A percentile compares a stretch with the other conserved stretches of the same genome.
Conservation (phyloP, 2,797 vertebrate genomes). For the Dendrocincla tyrannina region DNA sequence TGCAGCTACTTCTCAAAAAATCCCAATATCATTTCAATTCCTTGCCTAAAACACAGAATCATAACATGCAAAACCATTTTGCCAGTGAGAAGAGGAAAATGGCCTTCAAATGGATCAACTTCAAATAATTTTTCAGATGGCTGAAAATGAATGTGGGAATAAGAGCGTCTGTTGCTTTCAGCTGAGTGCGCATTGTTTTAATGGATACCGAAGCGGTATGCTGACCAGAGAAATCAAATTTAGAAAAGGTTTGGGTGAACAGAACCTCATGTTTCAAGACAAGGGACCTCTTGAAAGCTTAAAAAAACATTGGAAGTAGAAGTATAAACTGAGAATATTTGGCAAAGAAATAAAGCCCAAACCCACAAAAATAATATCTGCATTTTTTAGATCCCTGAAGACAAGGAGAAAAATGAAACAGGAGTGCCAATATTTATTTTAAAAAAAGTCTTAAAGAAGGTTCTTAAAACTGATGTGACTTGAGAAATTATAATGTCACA, state of each 20-base stretch:
- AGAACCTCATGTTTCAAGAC: conserved; percentile 52
- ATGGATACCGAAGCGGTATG: neutral
- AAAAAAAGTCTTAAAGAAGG: neutral
- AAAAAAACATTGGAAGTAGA: conserved; percentile 49
- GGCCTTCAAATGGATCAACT: neutral
- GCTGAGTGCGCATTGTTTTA: conserved; percentile 29
- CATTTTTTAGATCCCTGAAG: conserved; percentile 63
- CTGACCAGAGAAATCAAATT: conserved; percentile 43
- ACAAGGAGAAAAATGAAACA: conserved; percentile 47
- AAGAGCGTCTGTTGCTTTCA: neutral
- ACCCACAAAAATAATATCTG: conserved; percentile 69
- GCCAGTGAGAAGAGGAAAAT: neutral
- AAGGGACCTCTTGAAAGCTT: conserved; percentile 59
- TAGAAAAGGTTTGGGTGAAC: conserved; percentile 9
- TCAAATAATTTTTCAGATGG: conserved; percentile 20
- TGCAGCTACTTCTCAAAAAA: neutral
- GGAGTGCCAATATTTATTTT: conserved; percentile 45
- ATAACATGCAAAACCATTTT: neutral
- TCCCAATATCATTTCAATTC: neutral
- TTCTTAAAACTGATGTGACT: conserved; percentile 8
- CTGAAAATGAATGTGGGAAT: conserved; percentile 17
- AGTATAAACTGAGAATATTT: conserved; percentile 46
- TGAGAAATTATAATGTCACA: neutral
- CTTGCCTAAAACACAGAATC: neutral
- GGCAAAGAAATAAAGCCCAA: conserved; percentile 45